Evolutionary conservation across 1,140 invertebrate species (phyloP).

Genomic region (Eurosta solidaginis): DNA sequence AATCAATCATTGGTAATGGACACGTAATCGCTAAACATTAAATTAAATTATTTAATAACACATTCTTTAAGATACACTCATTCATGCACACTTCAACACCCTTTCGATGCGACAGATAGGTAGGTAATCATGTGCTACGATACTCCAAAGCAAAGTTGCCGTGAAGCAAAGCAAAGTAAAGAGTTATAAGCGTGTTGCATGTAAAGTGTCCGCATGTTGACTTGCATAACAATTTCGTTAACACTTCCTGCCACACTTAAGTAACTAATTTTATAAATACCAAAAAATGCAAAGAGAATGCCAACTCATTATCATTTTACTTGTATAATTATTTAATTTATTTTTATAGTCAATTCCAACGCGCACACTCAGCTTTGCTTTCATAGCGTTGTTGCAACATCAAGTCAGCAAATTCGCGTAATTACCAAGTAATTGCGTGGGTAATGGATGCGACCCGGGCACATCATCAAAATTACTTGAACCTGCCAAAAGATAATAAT

Average conservation of each 20-base stretch:
- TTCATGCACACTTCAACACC: neutral
- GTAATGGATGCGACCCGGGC: conserved; percentile 10
- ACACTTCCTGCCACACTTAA: conserved; percentile 24
- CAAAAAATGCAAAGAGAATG: neutral
- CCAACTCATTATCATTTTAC: conserved; percentile 2
- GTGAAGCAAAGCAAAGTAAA: too few species aligned
- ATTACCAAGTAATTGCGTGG: conserved; percentile 25
- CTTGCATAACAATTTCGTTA: conserved; percentile 16
- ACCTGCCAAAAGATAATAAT: conserved; percentile 17
- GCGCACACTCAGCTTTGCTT: neutral
- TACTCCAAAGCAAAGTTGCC: neutral
- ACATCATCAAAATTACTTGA: conserved; percentile 19
- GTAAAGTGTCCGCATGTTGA: neutral
- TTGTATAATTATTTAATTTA: conserved; percentile 29
- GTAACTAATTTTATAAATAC: conserved; percentile 20
- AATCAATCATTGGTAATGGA: conserved; percentile 7
- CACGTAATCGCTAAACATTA: conserved; percentile 11
- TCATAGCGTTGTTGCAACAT: neutral
- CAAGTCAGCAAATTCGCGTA: conserved; percentile 19
- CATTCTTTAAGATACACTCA: neutral
- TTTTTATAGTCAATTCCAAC: conserved; percentile 27
- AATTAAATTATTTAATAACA: conserved; percentile 29
- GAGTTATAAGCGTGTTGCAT: too few species aligned
- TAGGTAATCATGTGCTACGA: neutral
- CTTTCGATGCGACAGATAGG: neutral